Base-by-base conservation (phyloP, 2,797 vertebrate species). In the Loris lydekkerianus region DNA sequence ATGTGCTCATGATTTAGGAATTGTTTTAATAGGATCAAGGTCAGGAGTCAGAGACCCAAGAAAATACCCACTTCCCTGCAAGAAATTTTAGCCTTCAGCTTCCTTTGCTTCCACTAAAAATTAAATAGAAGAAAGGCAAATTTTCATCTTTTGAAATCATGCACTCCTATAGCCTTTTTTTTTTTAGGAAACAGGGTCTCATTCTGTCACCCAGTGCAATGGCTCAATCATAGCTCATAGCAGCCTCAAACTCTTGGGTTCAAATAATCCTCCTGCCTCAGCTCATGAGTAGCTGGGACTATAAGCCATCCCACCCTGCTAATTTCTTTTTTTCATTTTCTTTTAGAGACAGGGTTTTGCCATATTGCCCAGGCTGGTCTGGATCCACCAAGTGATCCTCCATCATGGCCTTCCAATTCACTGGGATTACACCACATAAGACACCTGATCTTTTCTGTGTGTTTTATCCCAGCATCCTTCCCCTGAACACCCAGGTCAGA, bases 21-120 rank as follows among this genome's bases (percentile, higher is more conserved):
- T 76, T 89, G 70, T 67, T 96, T 91, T 63, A 5, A 34, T 5
- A 61, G 40, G 7, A 18, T 25, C 13, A 46, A 37, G 70, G 10
- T 34, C 31, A 80, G 63, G 60, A 63, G 4, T 86, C 77, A 86
- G 75, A 75, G 29, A 92, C 14, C 34, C 11, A 34, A 77, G 27
- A 27, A 93, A 91, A 80, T 37, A 13, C 3, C n/a, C n/a, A 27
- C 25, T 65, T 90, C 17, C 15, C 67, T 34, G 17, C 29, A 37
- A 70, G 25, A 86, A n/a, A 23, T 5, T 46, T 65, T 40, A 77
- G 40, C 7, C 25, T 89, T 72, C 17, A 8, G 11, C 37, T 77
- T 34, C 65, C 46, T 84, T 46, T 75, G 40, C n/a, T 93, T 86
- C 31, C 34, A 83, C 80, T 89, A 84, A 90, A 92, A 89, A 80